A percentile compares a stretch with the other conserved stretches of the same genome.
phyloP scores from a whole-genome alignment of 2,113 vertebrate species.

The Atlantisia rogersi region DNA sequence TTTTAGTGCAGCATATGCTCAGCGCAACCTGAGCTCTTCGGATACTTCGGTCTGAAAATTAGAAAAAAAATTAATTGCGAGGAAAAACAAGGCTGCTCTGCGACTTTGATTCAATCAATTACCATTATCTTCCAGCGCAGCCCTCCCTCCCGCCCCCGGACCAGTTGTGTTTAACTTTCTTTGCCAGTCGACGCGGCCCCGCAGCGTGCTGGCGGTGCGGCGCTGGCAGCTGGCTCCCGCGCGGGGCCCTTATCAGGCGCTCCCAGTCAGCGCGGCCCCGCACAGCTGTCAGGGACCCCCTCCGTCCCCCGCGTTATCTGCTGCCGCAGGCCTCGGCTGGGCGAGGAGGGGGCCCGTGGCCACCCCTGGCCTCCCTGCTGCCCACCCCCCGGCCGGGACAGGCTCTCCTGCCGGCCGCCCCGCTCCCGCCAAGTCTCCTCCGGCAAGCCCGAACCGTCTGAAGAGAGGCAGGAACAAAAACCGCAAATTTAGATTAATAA shows the following conservation, averaged over 20 bases:
- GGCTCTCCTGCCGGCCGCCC: conserved; percentile 22
- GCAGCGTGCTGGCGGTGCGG: conserved; percentile 79
- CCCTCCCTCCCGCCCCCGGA: conserved; percentile 71
- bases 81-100: conserved; percentile 76
- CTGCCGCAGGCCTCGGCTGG: conserved; percentile 85
- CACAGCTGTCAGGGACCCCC: conserved; percentile 86
- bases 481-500: conserved; percentile 87
- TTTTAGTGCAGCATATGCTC: conserved; percentile 70
- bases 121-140: conserved; percentile 84
- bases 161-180: conserved; percentile 82
- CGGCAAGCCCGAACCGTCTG: conserved; percentile 76
- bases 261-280: conserved; percentile 84
- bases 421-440: conserved; percentile 74
- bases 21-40: conserved; percentile 74
- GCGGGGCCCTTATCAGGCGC: conserved; percentile 90
- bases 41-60: conserved; percentile 72
- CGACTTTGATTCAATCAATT: conserved; percentile 85
- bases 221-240: conserved; percentile 76
- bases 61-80: conserved; percentile 78
- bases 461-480: conserved; percentile 82
- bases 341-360: conserved; percentile 75
- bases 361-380: neutral
- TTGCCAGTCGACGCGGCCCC: conserved; percentile 71
- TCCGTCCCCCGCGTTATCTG: conserved; percentile 88
- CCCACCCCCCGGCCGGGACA: neutral